Evolutionary conservation across 1,140 invertebrate species (phyloP), one percentile per base, ranked within the genome.

Genomic region (Orussus abietinus): DNA sequence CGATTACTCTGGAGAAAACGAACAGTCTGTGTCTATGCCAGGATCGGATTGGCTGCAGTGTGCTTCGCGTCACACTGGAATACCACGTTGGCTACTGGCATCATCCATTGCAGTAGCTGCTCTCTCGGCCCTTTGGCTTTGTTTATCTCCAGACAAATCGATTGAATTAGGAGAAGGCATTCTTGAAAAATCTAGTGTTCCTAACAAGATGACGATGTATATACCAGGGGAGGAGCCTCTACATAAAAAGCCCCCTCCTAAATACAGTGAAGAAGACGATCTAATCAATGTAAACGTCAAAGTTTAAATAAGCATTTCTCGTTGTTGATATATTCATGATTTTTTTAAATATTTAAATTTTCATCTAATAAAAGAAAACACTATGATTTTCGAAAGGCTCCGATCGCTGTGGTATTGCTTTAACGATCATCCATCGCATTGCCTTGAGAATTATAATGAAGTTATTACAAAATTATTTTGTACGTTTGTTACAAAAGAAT

Each of bases 81-180:
- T 79, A 21, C 75, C 77, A 3, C 64, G 70, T 10, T 73, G 77
- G 60, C 41, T 78, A 26, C 49, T 79, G 15, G 72, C 64, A 11
- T 46, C 68, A 19, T 55, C 66, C 14, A 66, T 77, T 20, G 61
- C 72, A 40, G 51, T 66, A 20, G 69, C 70, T 32, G 69, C 70
- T 9, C 44, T 78, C 11, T 66, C 68, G 20, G 73, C 75, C 48
- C 56, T 77, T 12, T 80, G 77, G 76, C 51, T 79, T 12, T 78
- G 72, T 45, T 64, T 74, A 37, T 69, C 53, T 32, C 51, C 61
- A 10, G 51, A 68, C 41, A 53, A 51, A 45, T 11, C 42, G 19
- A 33, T 38, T 29, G 53, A 53, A 14, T 10, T 32, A 18, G 17
- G 25, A 9, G 42, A 53, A 38, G 33, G 53, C 31, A 28, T 45